Conservation (phyloP, 2,888 invertebrate species). For the Nebria brevicollis region DNA sequence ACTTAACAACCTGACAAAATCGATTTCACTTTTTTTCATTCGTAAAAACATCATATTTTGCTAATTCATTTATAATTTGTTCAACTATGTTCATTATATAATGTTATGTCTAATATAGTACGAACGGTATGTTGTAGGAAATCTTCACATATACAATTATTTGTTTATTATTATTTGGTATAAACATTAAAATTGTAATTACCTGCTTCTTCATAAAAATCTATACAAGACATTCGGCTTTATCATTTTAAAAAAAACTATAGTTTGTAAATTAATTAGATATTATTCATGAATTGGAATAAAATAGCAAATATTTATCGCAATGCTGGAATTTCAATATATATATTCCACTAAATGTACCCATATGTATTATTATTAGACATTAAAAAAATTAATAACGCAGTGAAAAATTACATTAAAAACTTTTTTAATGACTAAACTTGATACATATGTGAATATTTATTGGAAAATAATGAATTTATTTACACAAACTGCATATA, state of each 20-base stretch:
- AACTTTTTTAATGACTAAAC: too few relatives aligned
- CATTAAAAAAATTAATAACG: too few relatives aligned
- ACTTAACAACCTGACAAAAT: slow-evolving; percentile 48
- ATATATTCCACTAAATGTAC: too few relatives aligned
- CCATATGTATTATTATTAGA: too few relatives aligned
- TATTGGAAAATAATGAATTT: not conserved
- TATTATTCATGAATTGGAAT: not conserved
- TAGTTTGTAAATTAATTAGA: not conserved
- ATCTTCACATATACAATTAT: not conserved
- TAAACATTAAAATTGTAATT: slow-evolving; percentile 14
- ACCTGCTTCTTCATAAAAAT: slow-evolving; percentile 3
- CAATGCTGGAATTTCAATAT: too few relatives aligned
- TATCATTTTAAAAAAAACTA: not conserved
- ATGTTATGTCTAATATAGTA: not conserved
- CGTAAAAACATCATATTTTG: slow-evolving; percentile 25
- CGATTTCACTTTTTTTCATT: slow-evolving; percentile 23
- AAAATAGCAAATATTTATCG: not conserved
- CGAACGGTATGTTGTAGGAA: not conserved
- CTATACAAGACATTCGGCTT: slow-evolving; percentile 10
- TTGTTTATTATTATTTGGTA: slow-evolving; percentile 14
- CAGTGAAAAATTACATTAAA: too few relatives aligned
- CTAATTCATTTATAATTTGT: not conserved
- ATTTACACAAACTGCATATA: not conserved
- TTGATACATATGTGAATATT: too few relatives aligned
- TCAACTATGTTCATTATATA: not conserved